Evolutionary conservation across 1,140 invertebrate species (phyloP), one percentile per base, ranked within the genome.

Genomic region (Paralvinella palmiformis): DNA sequence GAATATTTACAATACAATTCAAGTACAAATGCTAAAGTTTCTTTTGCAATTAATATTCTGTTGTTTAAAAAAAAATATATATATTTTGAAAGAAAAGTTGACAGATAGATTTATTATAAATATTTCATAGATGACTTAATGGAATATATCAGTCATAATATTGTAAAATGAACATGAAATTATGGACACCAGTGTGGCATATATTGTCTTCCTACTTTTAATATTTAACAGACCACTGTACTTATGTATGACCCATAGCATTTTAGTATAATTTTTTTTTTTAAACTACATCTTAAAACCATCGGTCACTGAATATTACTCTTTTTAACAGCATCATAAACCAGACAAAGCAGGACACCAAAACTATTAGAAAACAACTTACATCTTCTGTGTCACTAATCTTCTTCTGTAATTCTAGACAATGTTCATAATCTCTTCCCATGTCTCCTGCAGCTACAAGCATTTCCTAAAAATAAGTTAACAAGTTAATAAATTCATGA

Each of bases 371-470:
- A n/a, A n/a, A n/a, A n/a, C 5, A 45, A 67, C 67, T 71, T 67
- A 81, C 81, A 31, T 89, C 91, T 75, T 94, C 90, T 4, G 94
- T 88, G 73, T 97, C 94, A 72, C 96, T 93, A 29, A 96, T 82
- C 79, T 95, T 96, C 50, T 93, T 85, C 73, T 93, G 88, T 3
- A 98, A 81, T 31, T 92, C 79, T 73, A 89, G 85, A 78, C 94
- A 98, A 80, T 98, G 95, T 79, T 98, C 96, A 76, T 93, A 94
- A 81, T 97, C 95, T 66, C 88, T 86, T 0, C 96, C 95, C 35
- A 90, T 87, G 70, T 98, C 95, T 55, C 89, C 90, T 27, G 92
- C 92, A 81, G 92, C 88, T 0, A 98, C 90, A 87, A 99, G 91
- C 84, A 94, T 89, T 79, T 97, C 93, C 84, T 86, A 68, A 17